Conservation (phyloP, 92 coral and sea anemone species). For the Epizoanthus stellaris region DNA sequence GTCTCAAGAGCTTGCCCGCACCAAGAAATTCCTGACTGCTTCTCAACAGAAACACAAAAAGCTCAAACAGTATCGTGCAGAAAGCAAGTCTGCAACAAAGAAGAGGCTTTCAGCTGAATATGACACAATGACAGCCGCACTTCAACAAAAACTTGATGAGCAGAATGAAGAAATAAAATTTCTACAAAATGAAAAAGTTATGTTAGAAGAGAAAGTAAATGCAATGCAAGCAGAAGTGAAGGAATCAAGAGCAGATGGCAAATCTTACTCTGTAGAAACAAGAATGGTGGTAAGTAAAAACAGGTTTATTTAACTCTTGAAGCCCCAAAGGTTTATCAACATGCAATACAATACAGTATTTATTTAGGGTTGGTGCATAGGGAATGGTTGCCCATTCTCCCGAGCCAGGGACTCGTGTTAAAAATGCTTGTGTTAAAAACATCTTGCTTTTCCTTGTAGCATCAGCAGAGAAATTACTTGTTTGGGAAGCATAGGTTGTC, state of each 20-base stretch:
- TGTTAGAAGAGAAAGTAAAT: not conserved
- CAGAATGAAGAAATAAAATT: not conserved
- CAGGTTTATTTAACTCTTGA: not conserved
- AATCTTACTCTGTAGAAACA: conserved; percentile 3
- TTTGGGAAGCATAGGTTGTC: no score
- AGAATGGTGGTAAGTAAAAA: conserved; percentile 2
- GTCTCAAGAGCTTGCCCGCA: not conserved
- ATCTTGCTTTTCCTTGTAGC: no score
- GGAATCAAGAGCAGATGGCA: conserved; percentile 3
- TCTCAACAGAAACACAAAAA: not conserved
- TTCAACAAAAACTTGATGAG: not conserved
- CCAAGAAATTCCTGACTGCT: not conserved
- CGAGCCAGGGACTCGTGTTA: no score
- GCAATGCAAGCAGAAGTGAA: not conserved
- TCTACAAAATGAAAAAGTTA: not conserved
- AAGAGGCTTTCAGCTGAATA: not conserved
- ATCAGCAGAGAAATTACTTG: no score
- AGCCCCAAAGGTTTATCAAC: no score
- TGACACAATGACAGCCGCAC: not conserved
- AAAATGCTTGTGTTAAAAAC: no score
- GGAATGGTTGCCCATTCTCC: no score
- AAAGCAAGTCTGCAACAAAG: not conserved
- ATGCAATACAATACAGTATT: no score
- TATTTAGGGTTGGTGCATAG: no score
- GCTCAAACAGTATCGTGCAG: not conserved